Base-by-base conservation (phyloP, 1,140 invertebrate species). In the Drosophila miranda region DNA sequence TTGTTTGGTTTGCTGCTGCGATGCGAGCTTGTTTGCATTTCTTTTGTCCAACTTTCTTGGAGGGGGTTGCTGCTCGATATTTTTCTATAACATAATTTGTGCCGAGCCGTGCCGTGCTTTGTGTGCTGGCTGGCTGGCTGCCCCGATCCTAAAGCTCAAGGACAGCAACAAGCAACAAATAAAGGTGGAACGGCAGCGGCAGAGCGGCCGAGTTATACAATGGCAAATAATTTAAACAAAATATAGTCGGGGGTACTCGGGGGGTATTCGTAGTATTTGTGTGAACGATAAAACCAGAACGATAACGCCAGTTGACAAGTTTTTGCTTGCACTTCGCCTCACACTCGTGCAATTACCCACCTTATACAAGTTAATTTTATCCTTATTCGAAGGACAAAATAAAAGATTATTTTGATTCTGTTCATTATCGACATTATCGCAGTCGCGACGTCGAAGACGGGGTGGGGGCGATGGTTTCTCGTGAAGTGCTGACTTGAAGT, bases 1-100 rank as follows among this genome's bases (percentile, higher is more conserved):
- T 38, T 38, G 34, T 38, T 38, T 50, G 14, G 42, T 48, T 52
- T 23, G 45, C n/a, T 8, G 30, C 23, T 14, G 28, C 34, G 34
- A 2, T 38, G 3, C 51, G 11, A 48, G 58, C 70, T 67, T 51
- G 67, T 75, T 84, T 86, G 82, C 77, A 81, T 84, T 77, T 84
- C 82, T 66, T 84, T 87, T 84, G 73, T 86, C 58, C 23, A 75
- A 34, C 26, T 30, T 30, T 46, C 30, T 59, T 41, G 52, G 53
- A 77, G 77, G 73, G 81, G 63, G 73, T 50, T 82, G 73, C 81
- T 67, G 73, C 53, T 82, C 3, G 49, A 52, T 49, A 43, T 49
- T 11, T 38, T 69, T 57, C 60, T 71, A 67, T 82, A 66, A 72
- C 67, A 79, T 67, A 84, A 75, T 72, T 81, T 41, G 34, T 13